phyloP scores from a whole-genome alignment of 2,888 invertebrate genomes.

The Seladonia tumulorum region DNA sequence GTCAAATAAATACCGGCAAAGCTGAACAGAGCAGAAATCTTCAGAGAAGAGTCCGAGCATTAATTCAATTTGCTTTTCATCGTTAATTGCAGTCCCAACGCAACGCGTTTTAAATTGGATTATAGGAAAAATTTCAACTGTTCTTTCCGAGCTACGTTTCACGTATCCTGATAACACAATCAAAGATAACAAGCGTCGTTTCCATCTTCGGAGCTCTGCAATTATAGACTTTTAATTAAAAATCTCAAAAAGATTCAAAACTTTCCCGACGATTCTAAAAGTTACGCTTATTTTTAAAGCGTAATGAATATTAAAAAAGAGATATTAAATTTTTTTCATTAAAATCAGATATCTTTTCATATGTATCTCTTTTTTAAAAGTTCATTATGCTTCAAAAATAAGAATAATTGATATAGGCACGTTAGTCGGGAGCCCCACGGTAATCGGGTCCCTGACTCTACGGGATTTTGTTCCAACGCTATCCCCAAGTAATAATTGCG shows the following conservation, averaged over 20 bases:
- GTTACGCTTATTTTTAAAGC: too few species aligned
- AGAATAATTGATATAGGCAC: too few species aligned
- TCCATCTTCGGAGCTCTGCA: background rate
- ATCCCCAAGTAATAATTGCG: background rate
- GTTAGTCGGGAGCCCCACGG: too few species aligned
- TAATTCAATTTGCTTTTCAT: background rate
- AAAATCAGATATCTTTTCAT: too few species aligned
- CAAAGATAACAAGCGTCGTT: too few species aligned
- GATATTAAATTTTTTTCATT: too few species aligned
- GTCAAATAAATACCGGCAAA: too few species aligned
- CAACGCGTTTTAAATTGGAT: background rate
- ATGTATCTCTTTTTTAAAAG: too few species aligned
- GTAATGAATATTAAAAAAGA: too few species aligned
- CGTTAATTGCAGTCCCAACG: background rate
- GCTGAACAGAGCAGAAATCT: background rate
- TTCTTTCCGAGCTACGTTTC: background rate
- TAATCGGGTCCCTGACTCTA: too few species aligned
- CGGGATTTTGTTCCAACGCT: background rate
- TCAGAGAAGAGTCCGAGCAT: background rate
- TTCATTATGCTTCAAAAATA: too few species aligned
- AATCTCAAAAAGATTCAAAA: background rate
- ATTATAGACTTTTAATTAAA: background rate
- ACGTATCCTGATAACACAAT: too few species aligned
- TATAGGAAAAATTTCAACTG: background rate
- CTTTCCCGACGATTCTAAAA: background rate